Conservation (phyloP, 2,113 vertebrate genomes). For the Hymenochirus boettgeri region DNA sequence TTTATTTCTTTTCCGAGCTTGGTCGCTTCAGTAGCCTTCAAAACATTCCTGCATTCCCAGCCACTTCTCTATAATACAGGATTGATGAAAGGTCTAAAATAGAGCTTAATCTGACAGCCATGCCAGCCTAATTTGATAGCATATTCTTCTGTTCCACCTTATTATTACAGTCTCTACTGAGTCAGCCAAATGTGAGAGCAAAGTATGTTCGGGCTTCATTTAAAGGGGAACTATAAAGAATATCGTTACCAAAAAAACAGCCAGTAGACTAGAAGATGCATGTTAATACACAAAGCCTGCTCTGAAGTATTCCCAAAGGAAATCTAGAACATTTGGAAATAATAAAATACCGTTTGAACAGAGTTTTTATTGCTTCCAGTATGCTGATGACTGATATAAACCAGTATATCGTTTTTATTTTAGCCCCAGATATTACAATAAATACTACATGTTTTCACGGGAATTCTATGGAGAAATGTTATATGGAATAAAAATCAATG, state of each 20-base stretch:
- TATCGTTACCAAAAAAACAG: slow-evolving; percentile 35
- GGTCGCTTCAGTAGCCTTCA: not conserved
- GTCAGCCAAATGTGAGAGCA: slow-evolving; percentile 44
- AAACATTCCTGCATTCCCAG: not conserved
- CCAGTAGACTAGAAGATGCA: not conserved
- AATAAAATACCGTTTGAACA: not conserved
- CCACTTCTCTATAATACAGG: not conserved
- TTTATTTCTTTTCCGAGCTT: not conserved
- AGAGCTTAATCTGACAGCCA: not conserved
- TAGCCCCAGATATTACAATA: slow-evolving; percentile 23
- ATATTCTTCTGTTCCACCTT: slow-evolving; percentile 20
- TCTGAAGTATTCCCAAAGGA: slow-evolving; percentile 48
- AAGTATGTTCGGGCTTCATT: slow-evolving; percentile 38
- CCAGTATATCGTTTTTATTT: slow-evolving; percentile 31
- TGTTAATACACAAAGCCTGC: not conserved
- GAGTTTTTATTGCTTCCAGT: not conserved
- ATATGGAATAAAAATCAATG: slow-evolving; percentile 26
- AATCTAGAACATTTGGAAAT: slow-evolving; percentile 34
- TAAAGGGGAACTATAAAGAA: slow-evolving; percentile 31
- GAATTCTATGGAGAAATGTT: slow-evolving; percentile 15
- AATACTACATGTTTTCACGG: slow-evolving; percentile 2
- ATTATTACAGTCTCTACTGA: slow-evolving; percentile 29
- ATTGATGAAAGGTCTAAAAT: not conserved
- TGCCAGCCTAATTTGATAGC: slow-evolving; percentile 28
- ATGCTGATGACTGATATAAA: not conserved